Evolutionary conservation across 2,888 invertebrate species (phyloP).

Genomic region (Taphrorychus bicolor): DNA sequence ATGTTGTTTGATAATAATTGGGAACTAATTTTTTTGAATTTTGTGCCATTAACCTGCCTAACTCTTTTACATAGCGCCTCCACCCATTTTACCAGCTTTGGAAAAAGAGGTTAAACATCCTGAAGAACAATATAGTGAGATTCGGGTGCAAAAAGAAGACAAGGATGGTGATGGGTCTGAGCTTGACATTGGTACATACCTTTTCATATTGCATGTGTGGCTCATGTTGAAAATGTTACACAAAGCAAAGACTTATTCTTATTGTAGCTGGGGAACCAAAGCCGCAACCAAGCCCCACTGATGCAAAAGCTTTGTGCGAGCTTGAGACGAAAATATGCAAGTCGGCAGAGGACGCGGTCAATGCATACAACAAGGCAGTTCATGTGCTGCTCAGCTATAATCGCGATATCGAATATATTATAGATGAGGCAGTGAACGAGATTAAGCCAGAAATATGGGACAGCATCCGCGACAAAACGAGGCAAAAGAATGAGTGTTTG

Average conservation of each 20-base stretch:
- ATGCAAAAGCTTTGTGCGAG: conserved; percentile 62
- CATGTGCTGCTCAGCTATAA: conserved; percentile 66
- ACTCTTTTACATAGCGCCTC: conserved; percentile 44
- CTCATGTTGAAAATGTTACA: neutral
- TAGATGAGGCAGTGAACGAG: conserved; percentile 70
- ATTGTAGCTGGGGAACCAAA: conserved; percentile 46
- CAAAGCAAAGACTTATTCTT: neutral
- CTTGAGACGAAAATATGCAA: conserved; percentile 66
- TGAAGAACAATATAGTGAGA: conserved; percentile 56
- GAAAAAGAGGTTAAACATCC: conserved; percentile 44
- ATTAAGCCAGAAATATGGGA: conserved; percentile 66
- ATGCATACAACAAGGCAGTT: conserved; percentile 71
- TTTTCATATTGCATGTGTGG: neutral
- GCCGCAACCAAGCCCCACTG: conserved; percentile 53
- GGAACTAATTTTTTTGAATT: neutral
- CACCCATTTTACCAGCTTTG: conserved; percentile 46
- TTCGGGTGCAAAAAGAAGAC: conserved; percentile 59
- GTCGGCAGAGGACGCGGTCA: conserved; percentile 69
- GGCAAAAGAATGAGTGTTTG: conserved; percentile 64
- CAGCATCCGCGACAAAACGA: conserved; percentile 66
- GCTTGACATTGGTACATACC: conserved; percentile 51
- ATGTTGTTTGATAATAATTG: neutral
- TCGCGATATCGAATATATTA: conserved; percentile 63
- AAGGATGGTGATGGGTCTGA: conserved; percentile 56
- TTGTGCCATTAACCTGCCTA: conserved; percentile 5